A percentile compares a stretch with the other conserved stretches of the same genome.
These are phyloP conservation scores for Datnioides undecimradiatus DNA, from an alignment of 2,113 vertebrate genomes.

Conservation along the genomic window DNA sequence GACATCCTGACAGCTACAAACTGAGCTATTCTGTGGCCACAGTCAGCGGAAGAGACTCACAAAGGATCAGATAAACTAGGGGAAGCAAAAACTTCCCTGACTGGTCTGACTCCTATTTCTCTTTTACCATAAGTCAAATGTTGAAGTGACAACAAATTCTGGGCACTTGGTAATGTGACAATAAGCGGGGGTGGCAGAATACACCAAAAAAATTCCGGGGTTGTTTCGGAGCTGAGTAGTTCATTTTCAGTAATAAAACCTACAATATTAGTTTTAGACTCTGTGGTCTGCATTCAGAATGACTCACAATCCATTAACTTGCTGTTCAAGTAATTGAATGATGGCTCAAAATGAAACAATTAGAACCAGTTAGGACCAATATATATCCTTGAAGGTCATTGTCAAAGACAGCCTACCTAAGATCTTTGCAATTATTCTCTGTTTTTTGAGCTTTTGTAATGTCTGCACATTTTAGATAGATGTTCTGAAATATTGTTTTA, in stretches of 20 bases:
- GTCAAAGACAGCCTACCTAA: not conserved
- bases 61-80: not conserved
- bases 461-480: no score
- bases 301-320: no score
- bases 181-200: not conserved
- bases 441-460: no score
- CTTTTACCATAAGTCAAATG: not conserved
- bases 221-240: not conserved
- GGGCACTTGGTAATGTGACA: not conserved
- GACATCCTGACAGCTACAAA: conserved; percentile 11
- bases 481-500: no score
- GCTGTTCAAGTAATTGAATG: no score
- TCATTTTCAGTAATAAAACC: not conserved
- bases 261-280: not conserved
- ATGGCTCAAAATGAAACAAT: no score
- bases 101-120: conserved; percentile 22
- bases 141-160: not conserved
- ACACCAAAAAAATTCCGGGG: not conserved
- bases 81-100: conserved; percentile 34
- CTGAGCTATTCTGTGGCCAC: no score
- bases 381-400: not conserved
- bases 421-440: no score
- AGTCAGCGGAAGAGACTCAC: not conserved
- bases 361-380: not conserved
- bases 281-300: not conserved